Evolutionary conservation across 1,140 invertebrate genomes (phyloP).

Genomic region (Temnothorax nylanderi): DNA sequence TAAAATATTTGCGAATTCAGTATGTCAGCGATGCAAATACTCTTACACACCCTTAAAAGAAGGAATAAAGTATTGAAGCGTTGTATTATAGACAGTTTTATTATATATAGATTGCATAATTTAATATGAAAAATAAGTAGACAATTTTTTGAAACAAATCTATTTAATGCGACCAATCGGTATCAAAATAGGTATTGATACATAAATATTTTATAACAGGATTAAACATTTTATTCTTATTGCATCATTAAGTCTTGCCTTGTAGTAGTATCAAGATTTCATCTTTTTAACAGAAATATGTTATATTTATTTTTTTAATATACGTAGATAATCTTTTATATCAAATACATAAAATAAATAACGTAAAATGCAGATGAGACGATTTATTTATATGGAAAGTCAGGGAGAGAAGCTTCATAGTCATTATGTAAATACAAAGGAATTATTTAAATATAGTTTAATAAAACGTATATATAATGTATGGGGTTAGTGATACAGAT

Average conservation of each 20-base stretch:
- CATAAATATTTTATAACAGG: slow-evolving; percentile 16
- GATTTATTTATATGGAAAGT: slow-evolving; percentile 68
- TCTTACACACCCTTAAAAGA: not conserved
- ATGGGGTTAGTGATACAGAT: slow-evolving; percentile 7
- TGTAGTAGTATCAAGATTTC: not conserved
- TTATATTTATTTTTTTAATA: slow-evolving; percentile 6
- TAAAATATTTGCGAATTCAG: slow-evolving; percentile 8
- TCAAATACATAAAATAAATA: not conserved
- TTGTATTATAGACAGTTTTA: slow-evolving; percentile 51
- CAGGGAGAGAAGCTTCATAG: slow-evolving; percentile 70
- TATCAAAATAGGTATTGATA: not conserved
- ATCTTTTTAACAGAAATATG: slow-evolving; percentile 13
- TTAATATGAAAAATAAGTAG: slow-evolving; percentile 38
- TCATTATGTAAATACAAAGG: slow-evolving; percentile 80
- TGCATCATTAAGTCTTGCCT: slow-evolving; percentile 50
- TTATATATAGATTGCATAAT: slow-evolving; percentile 34
- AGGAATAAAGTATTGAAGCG: slow-evolving; percentile 30
- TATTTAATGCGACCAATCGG: slow-evolving; percentile 28
- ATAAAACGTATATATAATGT: slow-evolving; percentile 31
- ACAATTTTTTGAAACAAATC: not conserved
- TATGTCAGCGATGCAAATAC: not conserved
- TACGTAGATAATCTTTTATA: not conserved
- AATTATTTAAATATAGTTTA: slow-evolving; percentile 65
- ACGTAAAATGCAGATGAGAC: slow-evolving; percentile 27
- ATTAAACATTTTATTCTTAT: slow-evolving; percentile 52